These are phyloP conservation scores for Aphaenogaster ashmeadi DNA, from an alignment of 1,140 invertebrate genomes.

Conservation along the genomic window DNA sequence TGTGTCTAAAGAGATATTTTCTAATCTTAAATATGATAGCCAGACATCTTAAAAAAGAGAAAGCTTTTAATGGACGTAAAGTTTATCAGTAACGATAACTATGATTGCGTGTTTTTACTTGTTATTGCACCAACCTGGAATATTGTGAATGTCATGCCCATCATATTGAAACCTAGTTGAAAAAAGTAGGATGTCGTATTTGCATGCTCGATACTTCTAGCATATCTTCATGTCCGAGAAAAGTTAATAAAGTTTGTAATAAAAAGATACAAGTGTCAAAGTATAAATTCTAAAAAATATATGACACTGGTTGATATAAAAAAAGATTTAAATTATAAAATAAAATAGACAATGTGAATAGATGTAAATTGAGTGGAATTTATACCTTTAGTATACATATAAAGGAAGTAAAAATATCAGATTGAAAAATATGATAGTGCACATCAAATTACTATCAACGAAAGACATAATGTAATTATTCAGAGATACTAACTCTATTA, in stretches of 20 bases:
- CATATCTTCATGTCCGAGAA: constrained; percentile 69
- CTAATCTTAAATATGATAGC: background rate
- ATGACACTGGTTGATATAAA: background rate
- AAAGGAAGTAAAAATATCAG: background rate
- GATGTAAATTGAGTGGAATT: background rate
- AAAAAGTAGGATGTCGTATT: constrained; percentile 74
- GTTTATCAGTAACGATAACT: background rate
- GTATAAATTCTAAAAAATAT: background rate
- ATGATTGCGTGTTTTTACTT: background rate
- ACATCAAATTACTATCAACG: background rate
- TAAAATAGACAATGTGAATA: background rate
- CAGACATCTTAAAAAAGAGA: background rate
- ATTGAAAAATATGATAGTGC: background rate
- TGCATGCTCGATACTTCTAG: constrained; percentile 64
- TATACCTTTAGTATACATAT: background rate
- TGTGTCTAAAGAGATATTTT: background rate
- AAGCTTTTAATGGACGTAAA: background rate
- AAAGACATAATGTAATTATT: background rate
- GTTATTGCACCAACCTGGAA: constrained; percentile 71
- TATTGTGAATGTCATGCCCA: constrained; percentile 77
- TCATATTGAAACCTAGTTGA: constrained; percentile 75
- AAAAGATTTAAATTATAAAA: background rate
- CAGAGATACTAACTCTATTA: constrained; percentile 76
- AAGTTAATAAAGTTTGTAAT: constrained; percentile 31
- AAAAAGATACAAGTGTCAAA: background rate